phyloP scores from a whole-genome alignment of 2,797 vertebrate genomes.

The Phrynocephalus guinanensis region DNA sequence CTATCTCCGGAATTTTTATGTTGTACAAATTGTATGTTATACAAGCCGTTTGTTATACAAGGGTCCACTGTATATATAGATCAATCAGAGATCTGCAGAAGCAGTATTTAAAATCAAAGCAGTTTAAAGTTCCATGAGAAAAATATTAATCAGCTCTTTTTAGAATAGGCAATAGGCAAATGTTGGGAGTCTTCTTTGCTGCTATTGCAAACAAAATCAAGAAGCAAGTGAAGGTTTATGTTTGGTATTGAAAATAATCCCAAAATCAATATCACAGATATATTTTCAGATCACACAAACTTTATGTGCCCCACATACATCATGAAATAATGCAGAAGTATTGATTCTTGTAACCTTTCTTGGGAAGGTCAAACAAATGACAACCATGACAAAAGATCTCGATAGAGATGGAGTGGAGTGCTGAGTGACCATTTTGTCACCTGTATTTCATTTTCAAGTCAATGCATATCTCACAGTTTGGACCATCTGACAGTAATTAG shows the following conservation, averaged over 20 bases:
- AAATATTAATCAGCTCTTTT: not conserved
- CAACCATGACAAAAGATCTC: conserved; percentile 46
- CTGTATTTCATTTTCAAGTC: conserved; percentile 50
- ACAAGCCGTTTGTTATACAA: too few relatives aligned
- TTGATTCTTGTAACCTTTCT: conserved; percentile 47
- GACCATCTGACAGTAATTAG: conserved; percentile 61
- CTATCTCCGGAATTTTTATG: too few relatives aligned
- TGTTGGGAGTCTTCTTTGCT: too few relatives aligned
- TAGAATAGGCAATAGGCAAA: not conserved
- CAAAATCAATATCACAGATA: conserved; percentile 26
- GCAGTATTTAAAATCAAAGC: not conserved
- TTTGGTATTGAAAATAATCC: conserved; percentile 19
- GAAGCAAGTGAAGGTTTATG: conserved; percentile 36
- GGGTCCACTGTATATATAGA: too few relatives aligned
- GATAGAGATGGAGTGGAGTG: conserved; percentile 36
- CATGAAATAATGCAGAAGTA: conserved; percentile 39
- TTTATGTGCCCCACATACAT: conserved; percentile 38
- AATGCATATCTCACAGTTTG: conserved; percentile 37
- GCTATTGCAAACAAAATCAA: not conserved
- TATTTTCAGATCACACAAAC: conserved; percentile 5
- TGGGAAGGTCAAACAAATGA: conserved; percentile 48
- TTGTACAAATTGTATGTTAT: too few relatives aligned
- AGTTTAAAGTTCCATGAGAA: too few relatives aligned
- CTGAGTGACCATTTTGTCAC: conserved; percentile 29
- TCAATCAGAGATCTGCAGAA: not conserved